Percentiles rank a stretch among this genome's conserved stretches.
Evolutionary conservation across 2,113 vertebrate species (phyloP).

Genomic region (Microtus oregoni): DNA sequence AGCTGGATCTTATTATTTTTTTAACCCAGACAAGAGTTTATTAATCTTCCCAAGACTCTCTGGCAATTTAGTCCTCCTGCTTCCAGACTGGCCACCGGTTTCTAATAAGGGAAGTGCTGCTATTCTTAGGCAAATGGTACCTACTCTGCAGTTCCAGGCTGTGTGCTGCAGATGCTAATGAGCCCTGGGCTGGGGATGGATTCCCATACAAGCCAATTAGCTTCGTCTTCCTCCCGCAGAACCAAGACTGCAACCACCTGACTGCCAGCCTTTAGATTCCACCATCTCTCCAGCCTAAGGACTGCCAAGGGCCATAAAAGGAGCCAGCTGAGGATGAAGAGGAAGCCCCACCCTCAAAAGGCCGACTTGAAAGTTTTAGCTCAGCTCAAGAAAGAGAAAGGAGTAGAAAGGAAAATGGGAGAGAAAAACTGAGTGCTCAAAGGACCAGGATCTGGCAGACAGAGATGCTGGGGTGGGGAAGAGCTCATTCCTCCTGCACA

Average conservation of each 20-base stretch:
- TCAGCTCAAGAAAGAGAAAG: background rate
- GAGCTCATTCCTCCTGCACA: background rate
- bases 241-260: background rate
- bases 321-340: background rate
- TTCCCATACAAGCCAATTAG: slow-evolving; percentile 52
- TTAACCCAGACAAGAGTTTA: background rate
- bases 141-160: background rate
- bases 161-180: slow-evolving; percentile 19
- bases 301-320: background rate
- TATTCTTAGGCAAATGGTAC: background rate
- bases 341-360: background rate
- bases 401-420: background rate
- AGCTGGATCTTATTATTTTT: slow-evolving; percentile 1
- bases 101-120: slow-evolving; percentile 35
- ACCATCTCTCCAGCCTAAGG: background rate
- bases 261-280: background rate
- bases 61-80: background rate
- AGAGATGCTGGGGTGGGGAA: no score
- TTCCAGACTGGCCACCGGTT: slow-evolving; percentile 42
- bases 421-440: background rate
- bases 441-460: background rate
- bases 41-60: slow-evolving; percentile 44
- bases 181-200: slow-evolving; percentile 36
- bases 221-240: background rate
- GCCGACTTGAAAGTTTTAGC: background rate